Evolutionary conservation across 2,113 vertebrate genomes (phyloP).

Genomic region (Campylomormyrus tamandua): DNA sequence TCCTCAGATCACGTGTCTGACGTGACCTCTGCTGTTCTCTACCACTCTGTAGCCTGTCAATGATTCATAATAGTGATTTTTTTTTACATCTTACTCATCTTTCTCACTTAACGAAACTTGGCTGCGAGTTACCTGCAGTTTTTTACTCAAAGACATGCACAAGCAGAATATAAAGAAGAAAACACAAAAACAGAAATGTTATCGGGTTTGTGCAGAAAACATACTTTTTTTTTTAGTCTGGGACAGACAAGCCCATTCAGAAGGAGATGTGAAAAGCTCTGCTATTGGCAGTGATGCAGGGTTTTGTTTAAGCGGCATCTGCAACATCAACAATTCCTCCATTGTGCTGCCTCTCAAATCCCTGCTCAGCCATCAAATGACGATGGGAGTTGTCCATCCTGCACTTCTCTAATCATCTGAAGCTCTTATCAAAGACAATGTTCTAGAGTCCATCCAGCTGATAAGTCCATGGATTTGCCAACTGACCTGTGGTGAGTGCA

Average conservation of each 20-base stretch:
- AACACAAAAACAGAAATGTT: background rate
- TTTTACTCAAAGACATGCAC: conserved; percentile 7
- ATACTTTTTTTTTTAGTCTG: background rate
- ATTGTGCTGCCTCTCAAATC: background rate
- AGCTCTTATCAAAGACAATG: background rate
- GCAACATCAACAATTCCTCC: background rate
- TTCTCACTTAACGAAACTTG: background rate
- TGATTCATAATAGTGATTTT: background rate
- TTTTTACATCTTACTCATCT: background rate
- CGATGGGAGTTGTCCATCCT: too few relatives aligned
- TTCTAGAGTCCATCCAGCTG: background rate
- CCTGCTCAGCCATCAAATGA: background rate
- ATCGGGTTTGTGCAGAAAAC: background rate
- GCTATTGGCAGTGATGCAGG: background rate
- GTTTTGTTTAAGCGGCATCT: background rate
- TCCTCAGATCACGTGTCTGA: background rate
- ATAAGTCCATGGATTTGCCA: background rate
- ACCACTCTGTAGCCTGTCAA: background rate
- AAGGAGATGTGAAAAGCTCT: background rate
- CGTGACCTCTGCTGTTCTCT: background rate
- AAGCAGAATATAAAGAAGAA: background rate
- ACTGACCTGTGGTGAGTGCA: background rate
- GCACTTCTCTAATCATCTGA: background rate
- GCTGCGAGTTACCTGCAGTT: background rate
- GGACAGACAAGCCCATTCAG: background rate